Conservation (phyloP, 2,797 vertebrate genomes). For the Macrochelys suwanniensis region DNA sequence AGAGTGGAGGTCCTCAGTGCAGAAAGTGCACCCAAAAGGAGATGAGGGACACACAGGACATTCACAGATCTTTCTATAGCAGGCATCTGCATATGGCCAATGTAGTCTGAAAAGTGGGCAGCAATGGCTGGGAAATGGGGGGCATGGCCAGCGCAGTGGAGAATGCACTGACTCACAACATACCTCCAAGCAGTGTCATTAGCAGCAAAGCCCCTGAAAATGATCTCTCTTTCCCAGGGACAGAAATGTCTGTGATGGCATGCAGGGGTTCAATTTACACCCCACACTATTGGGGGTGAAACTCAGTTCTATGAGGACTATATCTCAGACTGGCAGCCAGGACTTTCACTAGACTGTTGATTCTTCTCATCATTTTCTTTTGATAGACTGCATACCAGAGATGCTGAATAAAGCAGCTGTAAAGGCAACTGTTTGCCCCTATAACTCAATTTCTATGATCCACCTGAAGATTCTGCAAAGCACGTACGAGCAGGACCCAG, state of each 20-base stretch:
- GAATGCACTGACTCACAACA: background rate
- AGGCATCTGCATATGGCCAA: background rate
- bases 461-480: background rate
- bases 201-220: background rate
- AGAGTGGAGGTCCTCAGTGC: background rate
- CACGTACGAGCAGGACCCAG: background rate
- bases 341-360: background rate
- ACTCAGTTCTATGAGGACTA: background rate
- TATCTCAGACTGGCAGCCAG: background rate
- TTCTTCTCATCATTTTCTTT: background rate
- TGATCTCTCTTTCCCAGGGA: background rate
- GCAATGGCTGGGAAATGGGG: background rate
- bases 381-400: background rate
- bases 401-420: background rate
- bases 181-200: background rate
- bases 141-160: background rate
- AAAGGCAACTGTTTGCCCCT: background rate
- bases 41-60: background rate
- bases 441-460: background rate
- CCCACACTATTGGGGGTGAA: background rate
- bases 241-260: background rate
- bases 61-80: background rate
- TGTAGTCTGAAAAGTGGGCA: background rate
- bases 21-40: rapidly evolving
- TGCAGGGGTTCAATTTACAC: background rate